These are phyloP conservation scores for Xyrauchen texanus DNA, from an alignment of 2,113 vertebrate genomes.

Conservation along the genomic window DNA sequence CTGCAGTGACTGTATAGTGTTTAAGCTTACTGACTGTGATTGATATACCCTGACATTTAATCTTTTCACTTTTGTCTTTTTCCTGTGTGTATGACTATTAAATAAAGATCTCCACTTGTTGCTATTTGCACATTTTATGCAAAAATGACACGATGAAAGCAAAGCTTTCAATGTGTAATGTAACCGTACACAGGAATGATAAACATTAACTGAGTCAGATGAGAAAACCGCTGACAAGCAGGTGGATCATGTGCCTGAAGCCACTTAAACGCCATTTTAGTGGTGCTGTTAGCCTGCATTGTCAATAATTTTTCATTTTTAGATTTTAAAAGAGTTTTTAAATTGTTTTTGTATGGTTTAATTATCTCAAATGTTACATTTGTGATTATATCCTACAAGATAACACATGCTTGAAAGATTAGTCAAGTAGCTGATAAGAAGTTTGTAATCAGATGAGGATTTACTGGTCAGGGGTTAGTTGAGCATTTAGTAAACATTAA, in stretches of 20 bases:
- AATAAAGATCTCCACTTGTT: neutral
- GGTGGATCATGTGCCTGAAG: conserved; percentile 45
- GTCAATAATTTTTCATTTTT: neutral
- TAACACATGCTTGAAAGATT: neutral
- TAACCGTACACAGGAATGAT: conserved; percentile 10
- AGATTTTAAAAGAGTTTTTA: neutral
- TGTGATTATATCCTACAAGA: neutral
- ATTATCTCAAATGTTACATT: neutral
- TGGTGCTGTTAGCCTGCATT: neutral
- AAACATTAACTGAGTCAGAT: conserved; percentile 76
- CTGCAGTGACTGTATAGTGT: neutral
- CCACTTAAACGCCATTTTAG: conserved; percentile 10
- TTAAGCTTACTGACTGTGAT: neutral
- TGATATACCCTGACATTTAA: neutral
- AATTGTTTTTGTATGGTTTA: neutral
- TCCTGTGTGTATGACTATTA: neutral
- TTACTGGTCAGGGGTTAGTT: neutral
- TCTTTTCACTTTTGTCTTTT: neutral
- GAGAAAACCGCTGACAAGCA: conserved; percentile 58
- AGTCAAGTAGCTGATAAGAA: neutral
- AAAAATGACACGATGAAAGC: neutral
- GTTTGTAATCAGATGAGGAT: neutral
- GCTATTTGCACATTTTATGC: neutral
- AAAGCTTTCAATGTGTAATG: conserved; percentile 17
- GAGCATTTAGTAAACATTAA: neutral